Percentiles rank a stretch among this genome's conserved stretches.
Evolutionary conservation across 2,888 invertebrate species (phyloP).

Genomic region (Drosophila villosipedis): DNA sequence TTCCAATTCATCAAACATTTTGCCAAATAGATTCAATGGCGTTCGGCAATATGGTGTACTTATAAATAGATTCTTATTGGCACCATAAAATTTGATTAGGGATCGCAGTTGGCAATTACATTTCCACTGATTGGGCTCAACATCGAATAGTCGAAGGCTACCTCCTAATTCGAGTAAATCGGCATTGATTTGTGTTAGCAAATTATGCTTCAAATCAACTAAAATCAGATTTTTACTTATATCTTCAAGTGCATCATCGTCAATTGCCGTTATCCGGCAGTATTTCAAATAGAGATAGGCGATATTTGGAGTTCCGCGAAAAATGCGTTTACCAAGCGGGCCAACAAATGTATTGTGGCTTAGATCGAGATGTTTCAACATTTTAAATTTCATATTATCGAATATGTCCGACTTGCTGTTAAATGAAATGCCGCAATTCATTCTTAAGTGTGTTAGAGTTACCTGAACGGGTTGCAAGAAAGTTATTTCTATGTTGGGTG

Average conservation of each 20-base stretch:
- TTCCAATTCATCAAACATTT: constrained; percentile 56
- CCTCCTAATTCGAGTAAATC: constrained; percentile 10
- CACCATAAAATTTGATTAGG: constrained; percentile 55
- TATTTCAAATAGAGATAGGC: constrained; percentile 65
- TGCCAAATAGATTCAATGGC: constrained; percentile 68
- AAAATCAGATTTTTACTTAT: constrained; percentile 57
- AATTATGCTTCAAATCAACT: constrained; percentile 77
- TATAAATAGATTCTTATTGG: constrained; percentile 62
- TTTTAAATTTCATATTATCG: constrained; percentile 62
- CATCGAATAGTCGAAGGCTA: constrained; percentile 50
- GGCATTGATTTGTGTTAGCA: constrained; percentile 61
- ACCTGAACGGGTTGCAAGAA: constrained; percentile 82
- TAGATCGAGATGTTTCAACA: constrained; percentile 71
- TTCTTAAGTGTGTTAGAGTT: constrained; percentile 65
- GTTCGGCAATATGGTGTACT: constrained; percentile 72
- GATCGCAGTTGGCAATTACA: constrained; percentile 73
- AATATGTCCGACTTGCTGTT: constrained; percentile 63
- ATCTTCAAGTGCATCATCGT: constrained; percentile 70
- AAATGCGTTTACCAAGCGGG: constrained; percentile 59
- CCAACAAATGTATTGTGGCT: constrained; percentile 74
- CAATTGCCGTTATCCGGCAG: constrained; percentile 68
- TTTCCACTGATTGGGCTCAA: constrained; percentile 76
- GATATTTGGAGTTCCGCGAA: constrained; percentile 68
- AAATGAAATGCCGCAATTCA: constrained; percentile 63
- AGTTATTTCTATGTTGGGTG: constrained; percentile 58